Evolutionary conservation across 2,888 invertebrate genomes (phyloP).

Genomic region (Coecobrya sp.): DNA sequence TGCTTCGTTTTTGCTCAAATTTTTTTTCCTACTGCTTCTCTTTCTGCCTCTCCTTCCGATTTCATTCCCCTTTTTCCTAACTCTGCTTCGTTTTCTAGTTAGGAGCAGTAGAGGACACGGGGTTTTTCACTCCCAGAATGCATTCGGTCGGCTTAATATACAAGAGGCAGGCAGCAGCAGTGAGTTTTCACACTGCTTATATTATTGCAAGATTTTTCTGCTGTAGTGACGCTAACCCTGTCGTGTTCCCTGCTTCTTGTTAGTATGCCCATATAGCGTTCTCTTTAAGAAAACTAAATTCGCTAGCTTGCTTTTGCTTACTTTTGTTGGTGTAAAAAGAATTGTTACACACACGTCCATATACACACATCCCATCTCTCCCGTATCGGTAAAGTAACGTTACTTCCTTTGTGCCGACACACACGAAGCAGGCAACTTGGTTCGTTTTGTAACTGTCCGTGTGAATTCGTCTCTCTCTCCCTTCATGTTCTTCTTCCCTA

Average conservation of each 20-base stretch:
- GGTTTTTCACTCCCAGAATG: constrained; percentile 26
- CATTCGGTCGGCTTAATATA: background rate
- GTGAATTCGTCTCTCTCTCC: constrained; percentile 33
- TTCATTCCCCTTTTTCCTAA: background rate
- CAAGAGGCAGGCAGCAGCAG: too few species aligned
- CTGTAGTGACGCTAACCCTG: background rate
- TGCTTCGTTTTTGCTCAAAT: background rate
- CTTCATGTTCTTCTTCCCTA: background rate
- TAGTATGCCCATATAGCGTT: too few species aligned
- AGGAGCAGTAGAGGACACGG: too few species aligned
- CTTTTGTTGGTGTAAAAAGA: background rate
- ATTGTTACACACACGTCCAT: background rate
- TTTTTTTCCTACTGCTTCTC: background rate
- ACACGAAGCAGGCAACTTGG: constrained; percentile 16
- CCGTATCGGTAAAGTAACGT: background rate
- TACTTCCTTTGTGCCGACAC: background rate
- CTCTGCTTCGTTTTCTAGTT: background rate
- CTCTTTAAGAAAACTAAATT: too few species aligned
- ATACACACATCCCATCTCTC: background rate
- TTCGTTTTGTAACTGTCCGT: constrained; percentile 7
- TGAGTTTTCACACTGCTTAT: too few species aligned
- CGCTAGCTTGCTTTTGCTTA: too few species aligned
- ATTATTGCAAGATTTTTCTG: too few species aligned
- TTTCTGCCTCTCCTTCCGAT: constrained; percentile 43
- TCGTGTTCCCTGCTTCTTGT: background rate